Conservation (phyloP, 2,797 vertebrate species). For the Halcyon smyrnensis region DNA sequence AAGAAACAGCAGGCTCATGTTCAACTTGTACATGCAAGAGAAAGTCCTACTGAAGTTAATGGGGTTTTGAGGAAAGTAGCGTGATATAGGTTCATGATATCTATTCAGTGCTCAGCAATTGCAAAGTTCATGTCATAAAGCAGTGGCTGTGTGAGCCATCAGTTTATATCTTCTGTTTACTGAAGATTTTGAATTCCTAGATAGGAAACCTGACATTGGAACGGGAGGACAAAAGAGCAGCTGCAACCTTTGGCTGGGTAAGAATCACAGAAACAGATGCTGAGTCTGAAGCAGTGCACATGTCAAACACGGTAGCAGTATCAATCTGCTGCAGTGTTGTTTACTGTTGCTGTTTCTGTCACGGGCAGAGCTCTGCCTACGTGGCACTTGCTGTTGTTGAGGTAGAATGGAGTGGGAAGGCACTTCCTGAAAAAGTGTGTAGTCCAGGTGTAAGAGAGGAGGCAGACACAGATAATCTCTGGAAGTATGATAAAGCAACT, state of each 20-base stretch:
- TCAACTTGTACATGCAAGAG: neutral
- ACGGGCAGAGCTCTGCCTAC: neutral
- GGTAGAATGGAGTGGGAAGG: neutral
- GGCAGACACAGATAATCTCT: neutral
- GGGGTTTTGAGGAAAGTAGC: neutral
- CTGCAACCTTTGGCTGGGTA: neutral
- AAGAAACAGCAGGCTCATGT: neutral
- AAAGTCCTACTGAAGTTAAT: neutral
- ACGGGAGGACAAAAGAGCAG: neutral
- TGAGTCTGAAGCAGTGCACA: neutral
- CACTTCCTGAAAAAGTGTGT: rapidly evolving
- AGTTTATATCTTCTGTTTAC: neutral
- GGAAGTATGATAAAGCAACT: neutral
- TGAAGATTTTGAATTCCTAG: neutral
- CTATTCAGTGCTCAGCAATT: neutral
- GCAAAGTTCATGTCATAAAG: neutral
- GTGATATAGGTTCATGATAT: neutral
- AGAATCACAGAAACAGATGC: neutral
- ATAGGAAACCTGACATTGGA: neutral
- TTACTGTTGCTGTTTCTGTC: neutral
- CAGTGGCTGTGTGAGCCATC: neutral
- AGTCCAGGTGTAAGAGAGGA: neutral
- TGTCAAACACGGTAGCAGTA: neutral
- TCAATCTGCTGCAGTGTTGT: neutral
- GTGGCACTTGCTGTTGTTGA: neutral